phyloP scores from a whole-genome alignment of 2,888 invertebrate genomes.

The Dasysyrphus tricinctus region DNA sequence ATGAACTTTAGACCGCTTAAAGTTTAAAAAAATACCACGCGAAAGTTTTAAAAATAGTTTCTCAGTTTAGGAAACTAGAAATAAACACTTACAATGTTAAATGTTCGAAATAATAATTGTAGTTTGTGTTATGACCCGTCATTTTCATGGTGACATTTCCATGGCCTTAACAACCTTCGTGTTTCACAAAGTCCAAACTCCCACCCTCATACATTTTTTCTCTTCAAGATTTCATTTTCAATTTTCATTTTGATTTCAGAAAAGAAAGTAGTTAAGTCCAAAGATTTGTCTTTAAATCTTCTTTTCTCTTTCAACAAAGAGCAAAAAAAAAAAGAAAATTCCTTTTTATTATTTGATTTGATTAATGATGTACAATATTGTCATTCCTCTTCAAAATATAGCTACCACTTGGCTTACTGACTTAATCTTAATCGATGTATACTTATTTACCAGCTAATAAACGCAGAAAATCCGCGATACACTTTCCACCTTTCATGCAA shows the following conservation, averaged over 20 bases:
- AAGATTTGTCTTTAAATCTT: not conserved
- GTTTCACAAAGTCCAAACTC: too few relatives aligned
- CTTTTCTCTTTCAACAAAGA: not conserved
- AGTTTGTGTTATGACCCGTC: too few relatives aligned
- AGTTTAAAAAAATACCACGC: not conserved
- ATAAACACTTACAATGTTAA: not conserved
- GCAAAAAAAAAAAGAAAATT: not conserved
- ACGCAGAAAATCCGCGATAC: constrained; percentile 27
- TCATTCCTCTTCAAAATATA: not conserved
- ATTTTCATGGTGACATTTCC: too few relatives aligned
- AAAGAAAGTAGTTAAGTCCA: not conserved
- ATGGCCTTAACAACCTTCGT: too few relatives aligned
- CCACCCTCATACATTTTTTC: too few relatives aligned
- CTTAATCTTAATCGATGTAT: constrained; percentile 22
- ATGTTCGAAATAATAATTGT: not conserved
- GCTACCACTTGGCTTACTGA: not conserved
- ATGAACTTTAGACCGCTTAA: not conserved
- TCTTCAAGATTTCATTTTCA: too few relatives aligned
- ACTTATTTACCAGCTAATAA: constrained; percentile 22
- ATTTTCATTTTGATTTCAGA: not conserved
- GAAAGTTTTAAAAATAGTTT: not conserved
- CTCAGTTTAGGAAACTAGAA: not conserved
- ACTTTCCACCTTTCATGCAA: constrained; percentile 22
- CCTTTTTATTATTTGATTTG: constrained; percentile 11
- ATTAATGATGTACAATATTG: constrained; percentile 1